Conservation (phyloP, 1,140 invertebrate genomes). For the Drosophila sp. region DNA sequence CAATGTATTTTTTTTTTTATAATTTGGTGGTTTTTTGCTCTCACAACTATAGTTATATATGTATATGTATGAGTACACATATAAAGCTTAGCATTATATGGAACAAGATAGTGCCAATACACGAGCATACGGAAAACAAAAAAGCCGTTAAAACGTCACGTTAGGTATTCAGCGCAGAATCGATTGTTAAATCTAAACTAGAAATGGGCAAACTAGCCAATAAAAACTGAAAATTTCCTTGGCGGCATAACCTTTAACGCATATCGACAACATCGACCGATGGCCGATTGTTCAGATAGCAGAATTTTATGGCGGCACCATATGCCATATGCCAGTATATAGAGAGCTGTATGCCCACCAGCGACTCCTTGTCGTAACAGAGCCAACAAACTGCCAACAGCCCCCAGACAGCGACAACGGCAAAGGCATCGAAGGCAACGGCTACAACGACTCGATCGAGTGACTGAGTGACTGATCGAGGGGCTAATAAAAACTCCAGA, state of each 20-base stretch:
- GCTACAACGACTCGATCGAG: constrained; percentile 5
- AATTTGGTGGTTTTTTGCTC: constrained; percentile 23
- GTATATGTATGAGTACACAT: too few relatives aligned
- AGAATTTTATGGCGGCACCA: constrained; percentile 41
- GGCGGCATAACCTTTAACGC: constrained; percentile 38
- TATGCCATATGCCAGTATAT: constrained; percentile 2
- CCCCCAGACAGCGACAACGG: background rate
- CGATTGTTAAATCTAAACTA: constrained; percentile 50
- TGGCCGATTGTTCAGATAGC: constrained; percentile 41
- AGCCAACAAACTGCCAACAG: constrained; percentile 5
- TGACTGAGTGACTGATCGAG: constrained; percentile 7
- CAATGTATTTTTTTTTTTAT: constrained; percentile 12
- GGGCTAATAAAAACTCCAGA: constrained; percentile 46
- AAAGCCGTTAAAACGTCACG: constrained; percentile 31
- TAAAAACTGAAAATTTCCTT: constrained; percentile 46
- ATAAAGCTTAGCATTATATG: constrained; percentile 3
- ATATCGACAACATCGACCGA: constrained; percentile 32
- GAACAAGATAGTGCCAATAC: constrained; percentile 11
- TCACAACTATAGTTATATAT: constrained; percentile 16
- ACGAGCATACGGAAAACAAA: constrained; percentile 19
- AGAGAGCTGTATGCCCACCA: background rate
- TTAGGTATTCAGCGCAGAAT: constrained; percentile 53
- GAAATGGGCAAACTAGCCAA: constrained; percentile 48
- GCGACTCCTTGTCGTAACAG: constrained; percentile 19
- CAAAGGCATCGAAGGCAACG: background rate